A percentile compares a stretch with the other conserved stretches of the same genome.
Evolutionary conservation across 2,797 vertebrate species (phyloP).

Genomic region (Cirrhinus molitorella): DNA sequence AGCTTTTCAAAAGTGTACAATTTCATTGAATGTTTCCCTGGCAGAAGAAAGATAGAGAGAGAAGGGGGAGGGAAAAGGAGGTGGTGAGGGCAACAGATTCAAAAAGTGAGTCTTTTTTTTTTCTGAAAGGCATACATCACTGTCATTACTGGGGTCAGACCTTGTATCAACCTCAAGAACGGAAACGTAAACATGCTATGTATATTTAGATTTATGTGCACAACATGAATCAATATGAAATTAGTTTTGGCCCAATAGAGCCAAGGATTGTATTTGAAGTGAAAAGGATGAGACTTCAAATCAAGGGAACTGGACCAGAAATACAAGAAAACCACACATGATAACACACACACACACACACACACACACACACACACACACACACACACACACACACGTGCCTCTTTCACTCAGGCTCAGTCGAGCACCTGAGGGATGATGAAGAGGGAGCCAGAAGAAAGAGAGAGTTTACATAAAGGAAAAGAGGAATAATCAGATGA

Average conservation of each 20-base stretch:
- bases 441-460: conserved; percentile 4
- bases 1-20: conserved; percentile 39
- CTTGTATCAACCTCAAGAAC: not conserved
- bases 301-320: conserved; percentile 20
- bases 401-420: conserved; percentile 13
- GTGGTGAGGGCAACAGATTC: not conserved
- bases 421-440: conserved; percentile 27
- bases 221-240: conserved; percentile 27
- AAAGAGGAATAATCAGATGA: conserved; percentile 39
- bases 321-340: not conserved
- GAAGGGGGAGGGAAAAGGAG: not conserved
- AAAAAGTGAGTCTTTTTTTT: not conserved
- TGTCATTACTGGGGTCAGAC: not conserved
- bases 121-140: not conserved
- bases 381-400: not conserved
- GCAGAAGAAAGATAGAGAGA: not conserved
- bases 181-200: not conserved
- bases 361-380: not conserved
- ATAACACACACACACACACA: not conserved
- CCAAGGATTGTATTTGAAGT: conserved; percentile 19
- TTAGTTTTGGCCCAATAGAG: conserved; percentile 30
- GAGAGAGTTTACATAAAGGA: conserved; percentile 21
- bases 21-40: conserved; percentile 35
- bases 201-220: not conserved
- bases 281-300: conserved; percentile 2